phyloP scores from a whole-genome alignment of 1,140 invertebrate species.

The Spodoptera frugiperda region DNA sequence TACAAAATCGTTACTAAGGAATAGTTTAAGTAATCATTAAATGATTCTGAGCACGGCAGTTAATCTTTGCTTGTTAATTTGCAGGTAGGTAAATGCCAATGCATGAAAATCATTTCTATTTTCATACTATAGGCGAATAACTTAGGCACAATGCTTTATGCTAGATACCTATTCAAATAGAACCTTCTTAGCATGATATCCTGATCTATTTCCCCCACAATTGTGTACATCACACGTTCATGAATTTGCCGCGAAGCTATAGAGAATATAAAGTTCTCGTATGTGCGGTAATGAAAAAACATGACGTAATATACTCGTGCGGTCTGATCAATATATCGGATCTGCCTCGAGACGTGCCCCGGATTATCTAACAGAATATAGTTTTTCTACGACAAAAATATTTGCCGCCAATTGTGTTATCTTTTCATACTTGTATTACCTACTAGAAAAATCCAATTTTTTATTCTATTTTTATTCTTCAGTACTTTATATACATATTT shows the following conservation, averaged over 20 bases:
- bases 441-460: not conserved
- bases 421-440: not conserved
- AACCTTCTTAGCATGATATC: not conserved
- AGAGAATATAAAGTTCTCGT: not conserved
- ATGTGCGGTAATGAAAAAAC: slow-evolving; percentile 28
- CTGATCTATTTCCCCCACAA: slow-evolving; percentile 15
- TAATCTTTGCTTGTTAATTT: too few relatives aligned
- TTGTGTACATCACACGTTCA: slow-evolving; percentile 1
- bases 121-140: too few relatives aligned
- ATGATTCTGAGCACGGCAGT: too few relatives aligned
- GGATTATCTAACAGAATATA: slow-evolving; percentile 13
- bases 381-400: slow-evolving; percentile 24
- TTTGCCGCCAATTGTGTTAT: not conserved
- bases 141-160: too few relatives aligned
- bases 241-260: slow-evolving; percentile 1
- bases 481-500: too few relatives aligned
- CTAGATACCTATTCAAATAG: not conserved
- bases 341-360: slow-evolving; percentile 1
- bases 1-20: too few relatives aligned
- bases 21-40: too few relatives aligned
- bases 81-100: too few relatives aligned
- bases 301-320: slow-evolving; percentile 12
- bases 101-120: too few relatives aligned
- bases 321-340: slow-evolving; percentile 21
- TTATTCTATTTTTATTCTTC: not conserved